These are phyloP conservation scores for Ptilodon capucinus DNA, from an alignment of 2,888 invertebrate genomes.

Conservation along the genomic window DNA sequence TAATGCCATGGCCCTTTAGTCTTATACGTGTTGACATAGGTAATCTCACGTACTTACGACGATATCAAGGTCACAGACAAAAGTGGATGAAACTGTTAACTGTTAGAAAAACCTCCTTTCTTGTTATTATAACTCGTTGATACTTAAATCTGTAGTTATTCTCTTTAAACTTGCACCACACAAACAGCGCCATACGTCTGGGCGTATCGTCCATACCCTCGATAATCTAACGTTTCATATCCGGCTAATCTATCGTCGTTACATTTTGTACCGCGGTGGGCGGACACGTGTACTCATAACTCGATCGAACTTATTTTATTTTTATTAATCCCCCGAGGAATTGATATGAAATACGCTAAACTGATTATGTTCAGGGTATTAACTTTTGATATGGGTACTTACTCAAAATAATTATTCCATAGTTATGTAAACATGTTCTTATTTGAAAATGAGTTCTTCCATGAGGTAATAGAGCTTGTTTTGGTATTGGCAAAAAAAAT, in stretches of 20 bases:
- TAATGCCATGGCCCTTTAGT: no score
- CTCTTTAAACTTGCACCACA: conserved; percentile 14
- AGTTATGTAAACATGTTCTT: no score
- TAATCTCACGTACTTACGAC: no score
- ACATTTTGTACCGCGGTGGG: conserved; percentile 55
- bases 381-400: not conserved
- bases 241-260: conserved; percentile 71
- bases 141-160: not conserved
- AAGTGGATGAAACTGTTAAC: no score
- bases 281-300: conserved; percentile 53
- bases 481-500: no score
- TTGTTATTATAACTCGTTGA: not conserved
- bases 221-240: conserved; percentile 60
- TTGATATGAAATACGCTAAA: conserved; percentile 3
- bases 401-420: no score
- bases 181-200: conserved; percentile 48
- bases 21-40: no score
- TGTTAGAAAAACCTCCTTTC: no score
- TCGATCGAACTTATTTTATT: conserved; percentile 35
- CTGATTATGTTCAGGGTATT: not conserved
- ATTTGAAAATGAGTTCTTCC: no score
- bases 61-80: no score
- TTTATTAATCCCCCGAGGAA: conserved; percentile 21
- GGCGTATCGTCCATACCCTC: conserved; percentile 54
- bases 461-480: no score